Evolutionary conservation across 2,797 vertebrate species (phyloP).

Genomic region (Champsocephalus esox): DNA sequence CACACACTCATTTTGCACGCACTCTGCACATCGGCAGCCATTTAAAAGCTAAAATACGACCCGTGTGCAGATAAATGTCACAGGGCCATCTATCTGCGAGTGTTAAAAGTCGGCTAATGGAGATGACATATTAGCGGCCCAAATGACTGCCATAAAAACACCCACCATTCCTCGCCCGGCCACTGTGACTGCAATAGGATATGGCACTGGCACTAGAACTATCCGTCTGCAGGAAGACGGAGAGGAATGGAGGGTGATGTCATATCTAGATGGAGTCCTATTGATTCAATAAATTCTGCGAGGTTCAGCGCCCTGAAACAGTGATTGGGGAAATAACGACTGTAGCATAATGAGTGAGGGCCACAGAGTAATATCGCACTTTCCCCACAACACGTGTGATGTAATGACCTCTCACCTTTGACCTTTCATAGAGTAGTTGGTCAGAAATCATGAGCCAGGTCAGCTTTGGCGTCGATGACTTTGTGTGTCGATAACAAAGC

Average conservation of each 20-base stretch:
- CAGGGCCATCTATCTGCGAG: slow-evolving; percentile 76
- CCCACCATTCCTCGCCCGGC: slow-evolving; percentile 63
- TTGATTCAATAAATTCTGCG: slow-evolving; percentile 52
- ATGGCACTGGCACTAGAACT: slow-evolving; percentile 47
- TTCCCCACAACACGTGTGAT: slow-evolving; percentile 38
- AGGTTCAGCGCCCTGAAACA: slow-evolving; percentile 16
- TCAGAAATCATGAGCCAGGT: slow-evolving; percentile 39
- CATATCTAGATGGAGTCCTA: slow-evolving; percentile 56
- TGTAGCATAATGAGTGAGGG: slow-evolving; percentile 40
- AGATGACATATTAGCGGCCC: slow-evolving; percentile 82
- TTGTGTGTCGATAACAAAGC: slow-evolving; percentile 42
- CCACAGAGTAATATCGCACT: slow-evolving; percentile 22
- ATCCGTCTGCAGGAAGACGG: slow-evolving; percentile 42
- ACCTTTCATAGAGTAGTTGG: slow-evolving; percentile 42
- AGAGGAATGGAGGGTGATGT: slow-evolving; percentile 64
- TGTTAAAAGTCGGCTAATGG: slow-evolving; percentile 83
- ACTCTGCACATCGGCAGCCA: slow-evolving; percentile 62
- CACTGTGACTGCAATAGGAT: slow-evolving; percentile 63
- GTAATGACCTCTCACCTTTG: slow-evolving; percentile 72
- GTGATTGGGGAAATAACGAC: slow-evolving; percentile 25
- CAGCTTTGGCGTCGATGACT: slow-evolving; percentile 31
- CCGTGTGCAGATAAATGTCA: slow-evolving; percentile 81
- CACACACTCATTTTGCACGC: slow-evolving; percentile 62
- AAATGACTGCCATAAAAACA: slow-evolving; percentile 83
- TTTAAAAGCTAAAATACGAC: slow-evolving; percentile 80